phyloP scores from a whole-genome alignment of 53 echinoderm and acorn worm species.

The Echinarachnius parma region DNA sequence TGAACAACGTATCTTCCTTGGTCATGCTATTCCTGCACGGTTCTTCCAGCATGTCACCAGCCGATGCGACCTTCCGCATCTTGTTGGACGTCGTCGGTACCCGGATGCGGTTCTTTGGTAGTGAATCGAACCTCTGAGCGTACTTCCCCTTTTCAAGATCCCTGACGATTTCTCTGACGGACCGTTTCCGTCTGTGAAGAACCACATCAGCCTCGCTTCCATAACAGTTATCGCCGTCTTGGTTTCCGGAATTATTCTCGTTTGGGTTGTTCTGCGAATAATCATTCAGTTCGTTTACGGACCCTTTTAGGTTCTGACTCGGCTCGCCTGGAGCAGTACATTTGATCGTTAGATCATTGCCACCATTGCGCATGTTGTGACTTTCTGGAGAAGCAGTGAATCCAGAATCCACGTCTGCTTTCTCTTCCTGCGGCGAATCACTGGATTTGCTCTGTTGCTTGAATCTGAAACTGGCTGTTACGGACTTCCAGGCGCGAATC shows the following conservation, averaged over 20 bases:
- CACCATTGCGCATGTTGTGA: not conserved
- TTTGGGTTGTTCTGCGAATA: not conserved
- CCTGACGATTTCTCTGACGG: constrained; percentile 9
- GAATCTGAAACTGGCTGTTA: not conserved
- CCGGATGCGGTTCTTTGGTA: constrained; percentile 2
- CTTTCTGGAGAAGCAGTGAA: constrained; percentile 12
- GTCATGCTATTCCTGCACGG: too few relatives aligned
- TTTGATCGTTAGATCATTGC: not conserved
- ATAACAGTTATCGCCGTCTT: constrained; percentile 1
- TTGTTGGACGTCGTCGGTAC: not conserved
- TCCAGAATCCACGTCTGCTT: constrained; percentile 4
- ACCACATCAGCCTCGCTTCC: not conserved
- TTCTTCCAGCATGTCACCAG: constrained; percentile 4
- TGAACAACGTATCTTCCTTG: not conserved
- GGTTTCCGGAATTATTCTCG: constrained; percentile 23
- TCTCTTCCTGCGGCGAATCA: constrained; percentile 11
- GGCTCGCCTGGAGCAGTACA: not conserved
- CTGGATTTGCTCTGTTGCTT: not conserved
- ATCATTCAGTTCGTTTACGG: not conserved
- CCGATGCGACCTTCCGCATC: constrained; percentile 19
- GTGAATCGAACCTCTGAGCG: constrained; percentile 1
- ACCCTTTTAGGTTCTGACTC: not conserved
- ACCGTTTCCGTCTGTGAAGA: not conserved
- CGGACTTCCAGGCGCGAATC: too few relatives aligned
- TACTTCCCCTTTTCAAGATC: not conserved